Percentiles rank a stretch among this genome's conserved stretches.
phyloP scores from a whole-genome alignment of 2,797 vertebrate genomes.

The Scolopax rusticola region DNA sequence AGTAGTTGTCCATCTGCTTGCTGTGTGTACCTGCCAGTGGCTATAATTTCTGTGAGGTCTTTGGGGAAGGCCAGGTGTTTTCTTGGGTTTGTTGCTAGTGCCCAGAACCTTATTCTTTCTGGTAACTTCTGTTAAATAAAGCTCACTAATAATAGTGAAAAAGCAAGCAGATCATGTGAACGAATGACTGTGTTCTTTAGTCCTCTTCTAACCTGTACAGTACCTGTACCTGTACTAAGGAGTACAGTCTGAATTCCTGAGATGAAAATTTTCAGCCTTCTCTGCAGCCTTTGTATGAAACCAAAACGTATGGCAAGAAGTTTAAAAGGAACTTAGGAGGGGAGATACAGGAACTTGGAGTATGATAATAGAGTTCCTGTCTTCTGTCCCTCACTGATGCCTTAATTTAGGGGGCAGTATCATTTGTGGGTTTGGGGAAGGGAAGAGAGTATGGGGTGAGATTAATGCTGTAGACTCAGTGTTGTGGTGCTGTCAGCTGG shows the following conservation, averaged over 20 bases:
- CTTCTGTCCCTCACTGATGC: background rate
- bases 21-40: background rate
- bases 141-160: background rate
- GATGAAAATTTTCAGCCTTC: background rate
- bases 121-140: background rate
- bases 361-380: background rate
- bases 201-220: background rate
- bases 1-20: background rate
- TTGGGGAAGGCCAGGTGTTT: background rate
- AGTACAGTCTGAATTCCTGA: background rate
- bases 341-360: background rate
- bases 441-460: background rate
- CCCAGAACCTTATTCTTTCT: background rate
- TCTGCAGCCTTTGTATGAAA: background rate
- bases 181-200: background rate
- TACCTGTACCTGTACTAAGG: too few relatives aligned
- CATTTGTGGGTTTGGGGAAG: background rate
- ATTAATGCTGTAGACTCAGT: background rate
- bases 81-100: background rate
- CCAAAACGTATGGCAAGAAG: background rate
- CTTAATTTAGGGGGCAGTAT: background rate
- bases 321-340: background rate
- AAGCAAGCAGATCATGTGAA: background rate
- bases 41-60: background rate
- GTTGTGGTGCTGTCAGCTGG: background rate